Conservation (phyloP, 1,140 invertebrate genomes). For the Hesperophylax magnus region DNA sequence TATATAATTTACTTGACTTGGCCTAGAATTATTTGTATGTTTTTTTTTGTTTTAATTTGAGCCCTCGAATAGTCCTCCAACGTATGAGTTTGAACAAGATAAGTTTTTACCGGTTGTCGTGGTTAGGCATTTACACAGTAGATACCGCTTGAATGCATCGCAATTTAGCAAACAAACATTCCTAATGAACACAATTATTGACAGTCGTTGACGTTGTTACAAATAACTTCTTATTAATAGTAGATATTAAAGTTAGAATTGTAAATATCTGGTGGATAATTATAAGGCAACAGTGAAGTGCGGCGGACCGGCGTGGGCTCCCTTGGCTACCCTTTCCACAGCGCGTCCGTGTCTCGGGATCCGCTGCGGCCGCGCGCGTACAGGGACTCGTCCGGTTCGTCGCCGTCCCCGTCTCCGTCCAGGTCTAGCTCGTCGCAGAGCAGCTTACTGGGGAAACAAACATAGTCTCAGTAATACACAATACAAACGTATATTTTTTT, state of each 20-base stretch:
- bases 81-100: too few relatives aligned
- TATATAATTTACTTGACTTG: too few relatives aligned
- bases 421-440: conserved; percentile 56
- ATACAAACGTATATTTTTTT: too few relatives aligned
- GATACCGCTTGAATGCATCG: too few relatives aligned
- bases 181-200: too few relatives aligned
- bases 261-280: conserved; percentile 34
- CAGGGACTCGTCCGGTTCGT: conserved; percentile 47
- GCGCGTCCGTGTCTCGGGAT: conserved; percentile 53
- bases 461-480: too few relatives aligned
- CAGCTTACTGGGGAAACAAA: conserved; percentile 47
- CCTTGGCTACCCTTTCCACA: conserved; percentile 53
- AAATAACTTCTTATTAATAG: conserved; percentile 14
- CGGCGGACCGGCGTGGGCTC: conserved; percentile 23
- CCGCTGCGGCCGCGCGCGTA: conserved; percentile 49
- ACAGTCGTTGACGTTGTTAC: conserved; percentile 2
- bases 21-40: too few relatives aligned
- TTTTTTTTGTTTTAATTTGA: too few relatives aligned
- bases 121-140: too few relatives aligned
- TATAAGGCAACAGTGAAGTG: conserved; percentile 41
- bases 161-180: too few relatives aligned
- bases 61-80: too few relatives aligned
- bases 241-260: conserved; percentile 34
- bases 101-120: too few relatives aligned
- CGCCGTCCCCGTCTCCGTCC: conserved; percentile 48